These are phyloP conservation scores for Bimastos eiseni DNA, from an alignment of 2,888 invertebrate species.

Conservation along the genomic window DNA sequence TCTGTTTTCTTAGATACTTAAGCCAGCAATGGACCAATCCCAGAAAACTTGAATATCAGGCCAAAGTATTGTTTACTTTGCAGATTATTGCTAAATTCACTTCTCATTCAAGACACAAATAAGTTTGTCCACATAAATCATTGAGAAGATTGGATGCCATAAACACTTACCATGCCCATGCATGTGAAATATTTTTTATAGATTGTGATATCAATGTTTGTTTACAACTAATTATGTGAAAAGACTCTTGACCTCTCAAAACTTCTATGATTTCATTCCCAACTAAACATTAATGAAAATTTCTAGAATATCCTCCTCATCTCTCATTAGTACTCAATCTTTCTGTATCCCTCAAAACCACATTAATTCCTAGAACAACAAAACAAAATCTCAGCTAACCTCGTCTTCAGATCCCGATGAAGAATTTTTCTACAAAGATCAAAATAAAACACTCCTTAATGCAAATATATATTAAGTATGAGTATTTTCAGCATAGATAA, in stretches of 20 bases:
- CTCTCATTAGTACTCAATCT: background rate
- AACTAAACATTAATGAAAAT: background rate
- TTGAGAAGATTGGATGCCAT: too few relatives aligned
- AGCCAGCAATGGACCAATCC: background rate
- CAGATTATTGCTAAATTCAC: too few relatives aligned
- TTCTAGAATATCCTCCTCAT: background rate
- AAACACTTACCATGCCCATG: too few relatives aligned
- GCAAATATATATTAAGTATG: too few relatives aligned
- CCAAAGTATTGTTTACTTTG: background rate
- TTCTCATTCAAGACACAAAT: too few relatives aligned
- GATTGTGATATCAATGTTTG: too few relatives aligned
- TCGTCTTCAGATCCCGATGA: constrained; percentile 62
- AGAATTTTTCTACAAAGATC: constrained; percentile 53
- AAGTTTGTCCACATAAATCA: background rate
- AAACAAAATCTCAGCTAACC: constrained; percentile 46
- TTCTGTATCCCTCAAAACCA: background rate
- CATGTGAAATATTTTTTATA: too few relatives aligned
- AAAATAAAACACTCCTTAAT: constrained; percentile 1
- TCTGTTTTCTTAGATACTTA: background rate
- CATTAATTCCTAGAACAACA: background rate
- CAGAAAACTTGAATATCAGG: background rate
- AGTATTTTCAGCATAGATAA: too few relatives aligned
- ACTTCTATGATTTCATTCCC: background rate
- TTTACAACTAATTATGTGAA: too few relatives aligned
- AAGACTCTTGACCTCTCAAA: background rate